These are phyloP conservation scores for Henricia sp. DNA, from an alignment of 53 echinoderm and acorn worm genomes.

Conservation along the genomic window DNA sequence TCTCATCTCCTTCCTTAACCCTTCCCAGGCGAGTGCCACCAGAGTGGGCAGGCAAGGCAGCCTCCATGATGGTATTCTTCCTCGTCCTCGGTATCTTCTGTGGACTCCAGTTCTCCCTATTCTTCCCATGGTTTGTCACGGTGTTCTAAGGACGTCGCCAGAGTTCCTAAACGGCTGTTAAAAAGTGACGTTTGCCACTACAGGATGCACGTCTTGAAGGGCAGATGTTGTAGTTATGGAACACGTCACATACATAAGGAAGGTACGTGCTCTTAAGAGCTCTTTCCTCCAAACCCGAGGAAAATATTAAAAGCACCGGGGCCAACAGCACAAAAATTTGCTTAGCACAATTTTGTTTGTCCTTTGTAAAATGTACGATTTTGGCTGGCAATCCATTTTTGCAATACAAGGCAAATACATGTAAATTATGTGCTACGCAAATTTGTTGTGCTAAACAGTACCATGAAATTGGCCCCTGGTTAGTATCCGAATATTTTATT, in stretches of 20 bases:
- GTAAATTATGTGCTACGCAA: no score
- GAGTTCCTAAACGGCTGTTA: neutral
- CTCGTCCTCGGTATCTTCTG: slow-evolving; percentile 93
- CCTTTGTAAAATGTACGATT: no score
- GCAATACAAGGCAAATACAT: no score
- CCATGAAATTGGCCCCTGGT: no score
- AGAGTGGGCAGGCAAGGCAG: slow-evolving; percentile 89
- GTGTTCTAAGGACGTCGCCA: slow-evolving; percentile 11
- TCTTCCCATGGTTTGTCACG: slow-evolving; percentile 77
- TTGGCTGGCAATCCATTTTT: no score
- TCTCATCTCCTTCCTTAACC: neutral
- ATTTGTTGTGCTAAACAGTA: no score
- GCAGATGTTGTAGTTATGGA: neutral
- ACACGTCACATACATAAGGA: neutral
- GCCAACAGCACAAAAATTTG: no score
- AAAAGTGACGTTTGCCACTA: neutral
- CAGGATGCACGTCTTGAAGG: neutral
- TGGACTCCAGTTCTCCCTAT: slow-evolving; percentile 93
- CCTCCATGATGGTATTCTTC: slow-evolving; percentile 98
- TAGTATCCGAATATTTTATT: no score
- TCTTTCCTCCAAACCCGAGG: no score
- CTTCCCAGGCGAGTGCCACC: slow-evolving; percentile 53
- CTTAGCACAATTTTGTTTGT: no score
- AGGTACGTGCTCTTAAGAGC: neutral
- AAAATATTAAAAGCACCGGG: no score